Base-by-base conservation (phyloP, 2,888 invertebrate genomes). In the Geophilus truncorum region DNA sequence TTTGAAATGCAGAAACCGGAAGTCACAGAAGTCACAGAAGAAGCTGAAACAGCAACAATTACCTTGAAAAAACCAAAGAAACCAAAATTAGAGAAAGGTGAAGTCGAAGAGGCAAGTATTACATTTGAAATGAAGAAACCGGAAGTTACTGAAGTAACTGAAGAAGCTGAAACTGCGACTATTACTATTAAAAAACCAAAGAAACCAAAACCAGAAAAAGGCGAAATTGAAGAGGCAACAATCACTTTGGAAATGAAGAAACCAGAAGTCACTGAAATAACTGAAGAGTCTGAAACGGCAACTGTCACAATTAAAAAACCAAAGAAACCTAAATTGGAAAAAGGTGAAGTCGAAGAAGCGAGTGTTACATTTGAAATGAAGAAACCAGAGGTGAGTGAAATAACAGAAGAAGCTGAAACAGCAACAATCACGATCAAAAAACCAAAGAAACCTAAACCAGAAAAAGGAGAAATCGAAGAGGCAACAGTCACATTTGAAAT, bases 271-370 rank as follows among this genome's bases (percentile, higher is more conserved):
- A 30, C 40, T 28, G 77, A 80, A 23, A 25, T 45, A 23, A 45
- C 36, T 21, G 80, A 79, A 79, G 25, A 36, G 76, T 23, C 36
- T 51, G 32, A 28, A 77, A 77, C 36, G 28, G 77, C 51, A 34
- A 36, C 36, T 1, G 62, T 28, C 62, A 45, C 75, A 28, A 21
- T 45, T 12, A 34, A 23, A 32, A 70, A 34, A 57, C 30, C 40
- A 5, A 76, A 40, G 45, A 62, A 62, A 7, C 70, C 30, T 18
- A 28, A 78, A 34, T 15, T 32, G 15, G 77, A 12, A 3, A 78
- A 78, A 78, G 81, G 70, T 6, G 81, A 81, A 40, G 18, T 75
- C n/a, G 79, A 81, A 32, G 34, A 79, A n/a, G 81, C 70, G n/a
- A 78, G 34, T 12, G n/a, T 81, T 12, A 77, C 77, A 18, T 57